Evolutionary conservation across 1,140 invertebrate genomes (phyloP), one percentile per base, ranked within the genome.

Genomic region (Calephelis virginiensis): DNA sequence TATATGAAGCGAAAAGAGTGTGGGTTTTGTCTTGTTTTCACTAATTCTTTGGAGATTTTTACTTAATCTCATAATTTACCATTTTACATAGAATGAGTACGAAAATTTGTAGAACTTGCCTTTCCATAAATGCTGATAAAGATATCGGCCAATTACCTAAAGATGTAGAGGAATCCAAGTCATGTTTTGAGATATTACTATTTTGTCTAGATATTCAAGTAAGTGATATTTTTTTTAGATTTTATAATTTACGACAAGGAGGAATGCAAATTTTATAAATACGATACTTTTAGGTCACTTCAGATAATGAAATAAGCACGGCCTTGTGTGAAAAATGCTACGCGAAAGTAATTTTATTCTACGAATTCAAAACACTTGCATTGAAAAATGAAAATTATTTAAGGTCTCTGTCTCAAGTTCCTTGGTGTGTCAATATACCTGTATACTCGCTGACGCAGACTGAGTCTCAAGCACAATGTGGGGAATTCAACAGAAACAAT

Each of bases 301-400:
- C 37, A 59, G 53, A 59, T 0, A 37, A 37, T 59, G 11, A 38
- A n/a, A n/a, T 59, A 37, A 59, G 53, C n/a, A 59, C 53, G 12
- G 8, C 53, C 8, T 59, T 59, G 53, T 59, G 53, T 37, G 53
- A 59, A 59, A 59, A 37, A 59, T 59, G 53, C 37, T 59, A 59
- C 37, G 28, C 53, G 8, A 59, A 59, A n/a, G 10, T 59, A 6
- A 59, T 59, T 38, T 38, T 59, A 6, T 59, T 59, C 8, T 59
- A 59, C 11, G 37, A 59, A 10, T 59, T 59, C 37, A 59, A 59
- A 59, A 38, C 37, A 7, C 28, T 59, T 37, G 53, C 53, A 12
- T 38, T 59, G 37, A 59, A 38, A 37, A 59, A 59, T 59, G 28
- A 59, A 37, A 38, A n/a, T 12, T 59, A 59, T 59, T 12, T 59